Evolutionary conservation across 2,888 invertebrate species (phyloP).

Genomic region (Linnaemya tessellans): DNA sequence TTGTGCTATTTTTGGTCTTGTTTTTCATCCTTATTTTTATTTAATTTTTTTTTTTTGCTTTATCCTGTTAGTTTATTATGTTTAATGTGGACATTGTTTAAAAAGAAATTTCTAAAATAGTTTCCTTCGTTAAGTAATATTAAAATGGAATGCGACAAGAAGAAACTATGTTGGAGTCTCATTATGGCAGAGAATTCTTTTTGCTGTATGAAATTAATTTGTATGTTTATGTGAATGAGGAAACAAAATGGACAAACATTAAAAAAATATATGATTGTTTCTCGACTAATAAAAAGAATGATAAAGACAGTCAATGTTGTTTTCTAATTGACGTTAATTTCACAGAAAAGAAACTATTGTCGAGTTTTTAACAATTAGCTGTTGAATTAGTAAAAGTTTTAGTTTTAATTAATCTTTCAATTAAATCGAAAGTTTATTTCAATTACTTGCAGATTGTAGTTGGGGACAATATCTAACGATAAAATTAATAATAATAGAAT

Average conservation of each 20-base stretch:
- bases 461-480: no score
- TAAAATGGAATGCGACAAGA: slow-evolving; percentile 23
- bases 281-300: background rate
- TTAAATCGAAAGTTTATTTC: no score
- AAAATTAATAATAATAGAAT: no score
- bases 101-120: slow-evolving; percentile 63
- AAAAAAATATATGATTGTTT: background rate
- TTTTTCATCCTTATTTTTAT: slow-evolving; percentile 12
- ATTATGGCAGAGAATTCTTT: slow-evolving; percentile 27
- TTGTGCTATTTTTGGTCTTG: slow-evolving; percentile 3
- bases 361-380: no score
- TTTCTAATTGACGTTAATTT: no score
- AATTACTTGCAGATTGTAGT: no score
- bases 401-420: no score
- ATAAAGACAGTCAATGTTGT: background rate
- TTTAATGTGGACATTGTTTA: slow-evolving; percentile 61
- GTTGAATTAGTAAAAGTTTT: no score
- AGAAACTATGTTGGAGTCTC: background rate
- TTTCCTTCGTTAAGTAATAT: slow-evolving; percentile 43
- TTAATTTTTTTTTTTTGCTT: slow-evolving; percentile 14
- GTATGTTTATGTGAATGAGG: slow-evolving; percentile 10
- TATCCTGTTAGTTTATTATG: slow-evolving; percentile 57
- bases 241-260: slow-evolving; percentile 26
- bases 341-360: no score
- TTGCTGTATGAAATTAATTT: slow-evolving; percentile 34